Percentiles rank a stretch among this genome's conserved stretches.
These are phyloP conservation scores for Candidula unifasciata DNA, from an alignment of 2,888 invertebrate genomes.

Conservation along the genomic window DNA sequence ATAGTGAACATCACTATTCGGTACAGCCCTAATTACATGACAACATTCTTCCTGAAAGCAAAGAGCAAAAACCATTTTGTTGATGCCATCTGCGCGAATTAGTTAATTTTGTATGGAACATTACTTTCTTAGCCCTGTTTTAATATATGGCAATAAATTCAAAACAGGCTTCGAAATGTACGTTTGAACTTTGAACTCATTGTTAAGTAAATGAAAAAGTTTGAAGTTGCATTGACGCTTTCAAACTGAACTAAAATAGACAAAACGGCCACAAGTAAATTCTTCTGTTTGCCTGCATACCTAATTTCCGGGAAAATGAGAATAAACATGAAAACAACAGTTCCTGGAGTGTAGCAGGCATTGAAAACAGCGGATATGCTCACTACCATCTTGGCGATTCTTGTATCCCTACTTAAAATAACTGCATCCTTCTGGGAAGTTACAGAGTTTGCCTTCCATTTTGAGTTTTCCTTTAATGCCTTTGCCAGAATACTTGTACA, in stretches of 20 bases:
- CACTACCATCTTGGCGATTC: neutral
- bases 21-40: too few species aligned
- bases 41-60: too few species aligned
- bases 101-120: too few species aligned
- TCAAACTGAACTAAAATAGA: neutral
- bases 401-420: constrained; percentile 7
- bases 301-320: neutral
- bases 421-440: neutral
- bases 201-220: too few species aligned
- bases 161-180: neutral
- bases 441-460: constrained; percentile 13
- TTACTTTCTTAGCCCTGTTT: too few species aligned
- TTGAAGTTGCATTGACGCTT: constrained; percentile 2
- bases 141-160: too few species aligned
- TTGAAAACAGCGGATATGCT: constrained; percentile 15
- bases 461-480: neutral
- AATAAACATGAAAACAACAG: neutral
- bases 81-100: too few species aligned
- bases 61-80: too few species aligned
- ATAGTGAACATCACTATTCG: too few species aligned
- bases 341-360: neutral
- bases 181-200: constrained; percentile 24
- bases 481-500: neutral
- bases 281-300: neutral
- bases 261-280: neutral